Base-by-base conservation (phyloP, 2,797 vertebrate genomes). In the Artibeus lituratus region DNA sequence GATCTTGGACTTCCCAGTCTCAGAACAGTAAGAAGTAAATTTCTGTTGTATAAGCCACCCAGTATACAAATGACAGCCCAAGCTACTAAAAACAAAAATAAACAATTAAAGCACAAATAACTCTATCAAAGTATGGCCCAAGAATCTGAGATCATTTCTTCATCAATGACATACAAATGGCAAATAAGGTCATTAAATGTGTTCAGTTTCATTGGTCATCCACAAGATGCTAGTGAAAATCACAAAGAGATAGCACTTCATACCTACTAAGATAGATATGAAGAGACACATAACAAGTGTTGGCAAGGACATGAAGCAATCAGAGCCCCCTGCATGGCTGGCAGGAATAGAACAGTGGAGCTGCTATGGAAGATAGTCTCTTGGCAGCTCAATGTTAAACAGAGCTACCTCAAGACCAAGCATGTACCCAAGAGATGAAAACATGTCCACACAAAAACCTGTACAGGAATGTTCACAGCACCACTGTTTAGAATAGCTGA, bases 351-450 rank as follows among this genome's bases (percentile, higher is more conserved):
- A 19, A 39, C 1, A 37, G 51, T 2, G 1, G 3, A 5, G 39
- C 4, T 2, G 22, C 26, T 6, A 1, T 37, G 51, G 35, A 12
- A 26, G 55, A 24, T 0, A 12, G 21, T 5, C 55, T 35, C 3
- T 24, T 39, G 19, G 21, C 12, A 18, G 51, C 49, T 76, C 37
- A 82, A 14, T 10, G 3, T 39, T 32, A 4, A 39, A 51, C 35
- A 65, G 62, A n/a, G 32, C 62, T n/a, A 16, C 32, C 62, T 32
- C 62, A 65, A 29, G 62, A n/a, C 32, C 59, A 62, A n/a, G 57
- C 44, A 74, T 7, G n/a, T 10, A 53, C n/a, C 22, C 57, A 49
- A 74, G 32, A 81, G 57, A 35, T n/a, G 4, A 37, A 80, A 86
- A 51, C 5, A 32, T 12, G 8, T 39, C 26, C 57, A 10, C 57